Percentiles rank a stretch among this genome's conserved stretches.
phyloP scores from a whole-genome alignment of 53 echinoderm and acorn worm genomes.

The Paracentrotus lividus region DNA sequence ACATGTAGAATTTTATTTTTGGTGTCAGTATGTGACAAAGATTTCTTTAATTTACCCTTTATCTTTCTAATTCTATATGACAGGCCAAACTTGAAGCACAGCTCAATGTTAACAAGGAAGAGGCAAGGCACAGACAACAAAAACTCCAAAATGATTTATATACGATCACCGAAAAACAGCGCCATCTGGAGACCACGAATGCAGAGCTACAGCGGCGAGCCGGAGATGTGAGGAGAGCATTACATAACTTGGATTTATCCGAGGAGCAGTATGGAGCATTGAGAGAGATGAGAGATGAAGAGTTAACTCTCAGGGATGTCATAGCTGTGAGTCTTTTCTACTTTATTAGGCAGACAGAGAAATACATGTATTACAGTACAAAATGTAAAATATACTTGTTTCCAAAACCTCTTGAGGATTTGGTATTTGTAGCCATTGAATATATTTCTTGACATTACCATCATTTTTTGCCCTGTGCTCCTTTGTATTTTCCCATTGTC shows the following conservation, averaged over 20 bases:
- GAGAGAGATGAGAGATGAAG: conserved; percentile 76
- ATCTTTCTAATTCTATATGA: not conserved
- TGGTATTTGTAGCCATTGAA: too few relatives aligned
- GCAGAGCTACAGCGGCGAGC: conserved; percentile 83
- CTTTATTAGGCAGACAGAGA: too few relatives aligned
- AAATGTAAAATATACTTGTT: too few relatives aligned
- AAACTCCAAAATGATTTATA: conserved; percentile 84
- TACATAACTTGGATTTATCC: conserved; percentile 82
- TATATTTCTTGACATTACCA: too few relatives aligned
- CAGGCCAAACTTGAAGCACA: conserved; percentile 95
- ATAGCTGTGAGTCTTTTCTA: conserved; percentile 83
- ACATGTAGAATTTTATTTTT: not conserved
- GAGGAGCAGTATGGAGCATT: conserved; percentile 83
- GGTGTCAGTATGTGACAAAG: not conserved
- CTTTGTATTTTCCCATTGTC: too few relatives aligned
- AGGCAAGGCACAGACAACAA: conserved; percentile 77
- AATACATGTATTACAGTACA: too few relatives aligned
- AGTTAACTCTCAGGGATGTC: conserved; percentile 81
- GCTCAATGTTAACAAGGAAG: conserved; percentile 88
- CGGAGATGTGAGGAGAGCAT: conserved; percentile 81
- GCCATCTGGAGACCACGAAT: conserved; percentile 87
- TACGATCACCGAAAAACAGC: conserved; percentile 83
- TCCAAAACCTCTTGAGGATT: too few relatives aligned
- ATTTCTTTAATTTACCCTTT: not conserved
- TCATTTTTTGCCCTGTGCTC: too few relatives aligned